Evolutionary conservation across 2,888 invertebrate genomes (phyloP).

Genomic region (Dicyrtomina minuta): DNA sequence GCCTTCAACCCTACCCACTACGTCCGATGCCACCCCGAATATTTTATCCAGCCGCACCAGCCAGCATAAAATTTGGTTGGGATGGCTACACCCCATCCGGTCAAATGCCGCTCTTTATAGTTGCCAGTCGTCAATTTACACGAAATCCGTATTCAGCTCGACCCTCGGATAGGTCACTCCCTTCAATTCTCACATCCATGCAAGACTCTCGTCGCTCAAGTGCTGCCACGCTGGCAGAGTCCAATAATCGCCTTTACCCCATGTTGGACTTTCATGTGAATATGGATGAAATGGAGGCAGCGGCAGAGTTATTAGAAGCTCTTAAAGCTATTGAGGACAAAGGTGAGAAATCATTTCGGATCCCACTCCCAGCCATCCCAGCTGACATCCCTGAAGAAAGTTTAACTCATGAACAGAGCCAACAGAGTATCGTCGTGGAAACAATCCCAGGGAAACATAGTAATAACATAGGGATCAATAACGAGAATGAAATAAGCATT

Average conservation of each 20-base stretch:
- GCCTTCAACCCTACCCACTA: constrained; percentile 44
- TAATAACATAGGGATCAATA: not conserved
- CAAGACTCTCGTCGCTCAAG: constrained; percentile 33
- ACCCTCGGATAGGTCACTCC: constrained; percentile 36
- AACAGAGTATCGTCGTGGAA: not conserved
- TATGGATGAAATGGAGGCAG: constrained; percentile 49
- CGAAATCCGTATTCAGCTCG: constrained; percentile 51
- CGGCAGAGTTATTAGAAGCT: constrained; percentile 46
- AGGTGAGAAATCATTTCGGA: constrained; percentile 19
- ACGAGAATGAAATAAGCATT: not conserved
- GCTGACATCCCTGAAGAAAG: constrained; percentile 29
- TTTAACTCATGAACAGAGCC: constrained; percentile 5
- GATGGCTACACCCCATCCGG: constrained; percentile 35
- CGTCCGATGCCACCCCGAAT: constrained; percentile 51
- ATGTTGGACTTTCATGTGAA: constrained; percentile 34
- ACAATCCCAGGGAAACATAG: not conserved
- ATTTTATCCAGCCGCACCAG: constrained; percentile 49
- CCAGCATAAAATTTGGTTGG: constrained; percentile 47
- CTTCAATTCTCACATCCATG: constrained; percentile 7
- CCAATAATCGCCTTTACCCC: constrained; percentile 18
- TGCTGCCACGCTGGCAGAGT: constrained; percentile 13
- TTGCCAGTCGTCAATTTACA: constrained; percentile 50
- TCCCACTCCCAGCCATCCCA: constrained; percentile 17
- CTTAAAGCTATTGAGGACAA: constrained; percentile 48
- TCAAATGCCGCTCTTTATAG: constrained; percentile 49